Conservation (phyloP, 2,797 vertebrate species). For the Bradypodion ventrale region DNA sequence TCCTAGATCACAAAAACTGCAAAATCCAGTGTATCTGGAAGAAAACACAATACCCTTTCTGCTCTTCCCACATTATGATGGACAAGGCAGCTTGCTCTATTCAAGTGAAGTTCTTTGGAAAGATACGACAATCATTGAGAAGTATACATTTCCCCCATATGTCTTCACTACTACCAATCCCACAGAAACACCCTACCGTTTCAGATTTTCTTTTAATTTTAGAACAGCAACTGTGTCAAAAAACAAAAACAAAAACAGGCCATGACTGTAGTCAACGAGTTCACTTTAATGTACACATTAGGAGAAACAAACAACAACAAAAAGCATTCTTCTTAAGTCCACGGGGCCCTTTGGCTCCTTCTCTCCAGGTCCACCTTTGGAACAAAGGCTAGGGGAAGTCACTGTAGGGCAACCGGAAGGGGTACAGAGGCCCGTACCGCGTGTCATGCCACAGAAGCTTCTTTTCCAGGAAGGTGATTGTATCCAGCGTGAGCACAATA, state of each 20-base stretch:
- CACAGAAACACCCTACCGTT: not conserved
- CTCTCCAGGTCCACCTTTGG: not conserved
- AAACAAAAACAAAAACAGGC: not conserved
- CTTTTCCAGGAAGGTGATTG: conserved; percentile 83
- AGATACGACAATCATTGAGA: not conserved
- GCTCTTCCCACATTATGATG: not conserved
- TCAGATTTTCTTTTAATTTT: not conserved
- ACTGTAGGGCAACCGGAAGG: conserved; percentile 82
- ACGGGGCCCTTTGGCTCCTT: not conserved
- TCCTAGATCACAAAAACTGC: not conserved
- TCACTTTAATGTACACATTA: not conserved
- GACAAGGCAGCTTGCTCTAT: too few relatives aligned
- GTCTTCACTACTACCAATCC: not conserved
- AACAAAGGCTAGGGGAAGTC: conserved; percentile 76
- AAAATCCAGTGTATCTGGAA: not conserved
- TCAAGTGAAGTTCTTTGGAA: not conserved
- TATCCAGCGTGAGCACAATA: conserved; percentile 83
- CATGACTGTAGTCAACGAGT: not conserved
- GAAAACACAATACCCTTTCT: not conserved
- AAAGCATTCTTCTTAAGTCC: too few relatives aligned
- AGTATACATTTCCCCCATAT: not conserved
- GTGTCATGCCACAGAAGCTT: conserved; percentile 88
- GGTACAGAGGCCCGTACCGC: conserved; percentile 79
- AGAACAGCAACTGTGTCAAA: not conserved
- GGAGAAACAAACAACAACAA: not conserved